Percentiles rank a stretch among this genome's conserved stretches.
Conservation (phyloP, 2,888 invertebrate genomes). For the Leptopilina syphax region DNA sequence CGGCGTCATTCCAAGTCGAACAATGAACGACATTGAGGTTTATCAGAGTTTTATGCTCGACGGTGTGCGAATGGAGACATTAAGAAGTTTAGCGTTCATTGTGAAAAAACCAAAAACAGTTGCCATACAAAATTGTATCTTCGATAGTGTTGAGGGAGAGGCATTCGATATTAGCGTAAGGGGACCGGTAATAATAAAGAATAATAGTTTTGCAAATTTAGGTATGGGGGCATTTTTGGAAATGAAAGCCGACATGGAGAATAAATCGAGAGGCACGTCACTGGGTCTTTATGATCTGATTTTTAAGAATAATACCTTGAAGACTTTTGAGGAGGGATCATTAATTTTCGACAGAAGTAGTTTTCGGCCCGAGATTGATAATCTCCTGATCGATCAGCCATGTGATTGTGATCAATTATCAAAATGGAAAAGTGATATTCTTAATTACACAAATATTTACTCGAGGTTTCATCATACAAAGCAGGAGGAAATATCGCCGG, state of each 20-base stretch:
- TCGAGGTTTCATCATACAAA: conserved; percentile 62
- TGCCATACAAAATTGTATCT: conserved; percentile 80
- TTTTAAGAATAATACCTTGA: conserved; percentile 83
- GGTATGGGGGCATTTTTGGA: conserved; percentile 82
- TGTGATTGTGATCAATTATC: conserved; percentile 80
- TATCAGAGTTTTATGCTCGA: conserved; percentile 82
- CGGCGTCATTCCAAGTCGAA: conserved; percentile 82
- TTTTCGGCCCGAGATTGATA: conserved; percentile 80
- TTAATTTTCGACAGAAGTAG: conserved; percentile 80
- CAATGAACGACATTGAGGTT: conserved; percentile 86
- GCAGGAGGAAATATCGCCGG: conserved; percentile 52
- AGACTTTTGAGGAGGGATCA: conserved; percentile 79
- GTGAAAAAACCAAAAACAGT: conserved; percentile 82
- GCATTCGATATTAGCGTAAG: conserved; percentile 81
- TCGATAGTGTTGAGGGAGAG: conserved; percentile 82
- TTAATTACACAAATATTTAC: conserved; percentile 72
- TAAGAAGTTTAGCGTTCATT: conserved; percentile 85
- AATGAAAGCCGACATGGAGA: conserved; percentile 77
- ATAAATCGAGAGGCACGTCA: conserved; percentile 74
- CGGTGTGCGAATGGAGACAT: conserved; percentile 81
- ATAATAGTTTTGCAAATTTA: conserved; percentile 81
- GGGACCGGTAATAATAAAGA: conserved; percentile 83
- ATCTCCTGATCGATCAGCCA: conserved; percentile 80
- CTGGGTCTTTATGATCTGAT: conserved; percentile 78
- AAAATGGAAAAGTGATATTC: conserved; percentile 70